These are phyloP conservation scores for Plagiodera versicolora DNA, from an alignment of 2,888 invertebrate genomes.

Conservation along the genomic window DNA sequence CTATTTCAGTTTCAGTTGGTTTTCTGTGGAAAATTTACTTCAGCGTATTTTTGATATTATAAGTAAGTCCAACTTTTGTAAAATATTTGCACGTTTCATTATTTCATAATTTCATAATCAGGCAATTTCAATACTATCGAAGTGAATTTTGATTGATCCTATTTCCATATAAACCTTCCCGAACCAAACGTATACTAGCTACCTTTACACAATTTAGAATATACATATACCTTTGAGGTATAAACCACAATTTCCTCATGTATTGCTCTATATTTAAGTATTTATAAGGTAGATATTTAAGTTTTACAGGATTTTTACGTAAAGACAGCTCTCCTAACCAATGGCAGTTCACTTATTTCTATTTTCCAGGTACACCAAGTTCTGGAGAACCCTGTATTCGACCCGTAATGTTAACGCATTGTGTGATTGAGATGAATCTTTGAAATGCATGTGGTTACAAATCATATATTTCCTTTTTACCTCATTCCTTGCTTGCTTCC, in stretches of 20 bases:
- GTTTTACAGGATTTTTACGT: constrained; percentile 7
- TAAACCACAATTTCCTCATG: constrained; percentile 28
- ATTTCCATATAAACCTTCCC: constrained; percentile 32
- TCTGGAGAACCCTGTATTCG: constrained; percentile 41
- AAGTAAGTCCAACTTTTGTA: constrained; percentile 7
- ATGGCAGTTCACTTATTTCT: constrained; percentile 28
- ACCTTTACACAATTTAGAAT: constrained; percentile 40
- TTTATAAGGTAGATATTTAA: constrained; percentile 13
- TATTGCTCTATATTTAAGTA: constrained; percentile 26
- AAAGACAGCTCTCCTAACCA: not conserved
- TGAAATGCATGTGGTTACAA: constrained; percentile 34
- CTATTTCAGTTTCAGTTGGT: too few relatives aligned
- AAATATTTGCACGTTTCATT: not conserved
- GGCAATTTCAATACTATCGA: too few relatives aligned
- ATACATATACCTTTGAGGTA: constrained; percentile 34
- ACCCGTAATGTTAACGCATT: constrained; percentile 52
- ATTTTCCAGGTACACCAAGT: constrained; percentile 47
- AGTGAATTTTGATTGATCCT: constrained; percentile 22
- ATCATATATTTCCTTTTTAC: constrained; percentile 37
- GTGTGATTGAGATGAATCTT: constrained; percentile 40
- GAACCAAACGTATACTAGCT: constrained; percentile 41
- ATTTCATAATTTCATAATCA: too few relatives aligned
- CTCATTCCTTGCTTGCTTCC: constrained; percentile 34
- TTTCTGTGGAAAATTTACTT: not conserved
- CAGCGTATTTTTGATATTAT: not conserved